These are phyloP conservation scores for Montipora cactus DNA, from an alignment of 64 coral and sea anemone species.

Conservation along the genomic window DNA sequence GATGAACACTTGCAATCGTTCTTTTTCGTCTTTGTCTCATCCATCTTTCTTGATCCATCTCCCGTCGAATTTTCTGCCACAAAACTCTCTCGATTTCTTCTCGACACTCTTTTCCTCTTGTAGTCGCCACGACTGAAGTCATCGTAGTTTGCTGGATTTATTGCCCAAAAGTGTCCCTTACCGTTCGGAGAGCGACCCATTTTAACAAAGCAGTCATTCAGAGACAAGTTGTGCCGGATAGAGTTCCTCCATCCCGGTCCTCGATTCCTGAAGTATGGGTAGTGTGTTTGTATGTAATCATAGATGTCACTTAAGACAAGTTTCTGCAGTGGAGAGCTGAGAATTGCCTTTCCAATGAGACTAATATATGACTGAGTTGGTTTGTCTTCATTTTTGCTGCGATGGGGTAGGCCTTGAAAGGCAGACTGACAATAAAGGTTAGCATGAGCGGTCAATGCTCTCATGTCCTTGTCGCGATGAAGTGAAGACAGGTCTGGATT, in stretches of 20 bases:
- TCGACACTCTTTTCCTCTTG: constrained; percentile 47
- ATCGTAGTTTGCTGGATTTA: constrained; percentile 65
- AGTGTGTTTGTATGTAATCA: constrained; percentile 62
- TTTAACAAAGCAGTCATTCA: constrained; percentile 78
- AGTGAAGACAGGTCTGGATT: neutral
- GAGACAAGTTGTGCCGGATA: constrained; percentile 64
- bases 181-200: constrained; percentile 66
- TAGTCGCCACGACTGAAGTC: constrained; percentile 71
- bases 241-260: constrained; percentile 73
- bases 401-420: constrained; percentile 12
- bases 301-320: constrained; percentile 72
- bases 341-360: constrained; percentile 67
- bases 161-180: constrained; percentile 79
- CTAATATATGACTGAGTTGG: constrained; percentile 70
- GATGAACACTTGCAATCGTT: no score
- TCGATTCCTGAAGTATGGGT: constrained; percentile 72
- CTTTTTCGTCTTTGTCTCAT: neutral
- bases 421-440: neutral
- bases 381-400: constrained; percentile 56
- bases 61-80: neutral
- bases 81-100: neutral
- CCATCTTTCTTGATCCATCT: neutral
- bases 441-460: neutral
- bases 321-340: constrained; percentile 69
- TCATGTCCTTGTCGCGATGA: neutral